These are phyloP conservation scores for Calidris pugnax DNA, from an alignment of 2,113 vertebrate species.

Conservation along the genomic window DNA sequence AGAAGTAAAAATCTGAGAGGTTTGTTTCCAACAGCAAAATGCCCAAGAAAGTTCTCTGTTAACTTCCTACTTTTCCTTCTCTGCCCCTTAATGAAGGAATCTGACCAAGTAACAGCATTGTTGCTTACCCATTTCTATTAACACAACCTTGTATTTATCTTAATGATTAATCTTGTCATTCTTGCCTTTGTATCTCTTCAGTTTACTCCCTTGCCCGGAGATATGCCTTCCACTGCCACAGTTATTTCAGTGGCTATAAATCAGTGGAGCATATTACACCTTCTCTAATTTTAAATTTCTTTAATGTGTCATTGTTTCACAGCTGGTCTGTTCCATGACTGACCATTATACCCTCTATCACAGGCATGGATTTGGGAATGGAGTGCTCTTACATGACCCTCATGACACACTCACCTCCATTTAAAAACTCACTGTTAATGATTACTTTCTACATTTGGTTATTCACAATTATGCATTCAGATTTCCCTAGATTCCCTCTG, in stretches of 20 bases:
- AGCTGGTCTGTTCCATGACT: background rate
- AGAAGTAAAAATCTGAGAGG: fast-evolving
- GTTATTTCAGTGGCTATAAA: background rate
- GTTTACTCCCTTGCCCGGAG: background rate
- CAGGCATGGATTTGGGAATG: background rate
- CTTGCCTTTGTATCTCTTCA: fast-evolving
- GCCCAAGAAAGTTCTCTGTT: background rate
- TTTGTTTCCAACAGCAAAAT: background rate
- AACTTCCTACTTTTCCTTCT: background rate
- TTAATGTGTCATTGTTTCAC: background rate
- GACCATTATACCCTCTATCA: background rate
- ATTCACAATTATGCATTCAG: background rate
- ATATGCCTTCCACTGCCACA: background rate
- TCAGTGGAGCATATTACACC: background rate
- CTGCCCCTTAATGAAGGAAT: background rate
- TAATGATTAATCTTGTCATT: background rate
- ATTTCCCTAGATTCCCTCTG: background rate
- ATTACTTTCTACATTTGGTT: background rate
- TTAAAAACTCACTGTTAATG: background rate
- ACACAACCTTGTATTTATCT: background rate
- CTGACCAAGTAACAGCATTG: fast-evolving
- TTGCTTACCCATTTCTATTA: background rate
- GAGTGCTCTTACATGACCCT: background rate
- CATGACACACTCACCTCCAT: background rate
- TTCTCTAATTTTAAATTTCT: background rate